These are phyloP conservation scores for Philotrypesis tridentata DNA, from an alignment of 1,140 invertebrate species.

Conservation along the genomic window DNA sequence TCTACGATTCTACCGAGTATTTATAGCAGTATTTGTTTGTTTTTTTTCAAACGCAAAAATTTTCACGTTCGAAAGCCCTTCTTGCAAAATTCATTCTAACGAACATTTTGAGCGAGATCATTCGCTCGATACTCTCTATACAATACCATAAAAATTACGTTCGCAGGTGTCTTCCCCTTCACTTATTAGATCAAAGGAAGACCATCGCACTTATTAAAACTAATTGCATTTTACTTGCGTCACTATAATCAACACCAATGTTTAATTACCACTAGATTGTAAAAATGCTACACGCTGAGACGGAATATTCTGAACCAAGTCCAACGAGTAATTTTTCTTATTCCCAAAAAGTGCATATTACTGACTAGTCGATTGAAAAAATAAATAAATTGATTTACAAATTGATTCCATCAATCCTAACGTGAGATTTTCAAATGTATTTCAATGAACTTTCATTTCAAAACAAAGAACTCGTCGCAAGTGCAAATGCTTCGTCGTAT, in stretches of 20 bases:
- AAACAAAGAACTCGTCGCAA: background rate
- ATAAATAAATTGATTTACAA: too few species aligned
- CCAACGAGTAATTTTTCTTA: background rate
- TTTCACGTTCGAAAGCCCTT: background rate
- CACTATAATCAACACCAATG: background rate
- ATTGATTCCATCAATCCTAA: too few species aligned
- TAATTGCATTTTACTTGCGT: background rate
- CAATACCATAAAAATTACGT: background rate
- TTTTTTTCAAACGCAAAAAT: too few species aligned
- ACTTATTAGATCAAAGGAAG: background rate
- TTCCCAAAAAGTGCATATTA: background rate
- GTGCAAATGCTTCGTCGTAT: too few species aligned
- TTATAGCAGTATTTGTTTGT: too few species aligned
- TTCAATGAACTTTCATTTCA: background rate
- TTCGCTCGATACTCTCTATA: background rate
- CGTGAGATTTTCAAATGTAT: background rate
- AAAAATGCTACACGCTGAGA: background rate
- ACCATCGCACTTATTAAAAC: background rate
- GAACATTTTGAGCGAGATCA: background rate
- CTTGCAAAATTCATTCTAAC: background rate
- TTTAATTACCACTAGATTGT: background rate
- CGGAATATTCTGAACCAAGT: constrained; percentile 8
- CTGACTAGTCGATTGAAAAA: background rate
- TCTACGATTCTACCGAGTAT: too few species aligned
- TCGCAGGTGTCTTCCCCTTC: background rate